A percentile compares a stretch with the other conserved stretches of the same genome.
Evolutionary conservation across 1,140 invertebrate species (phyloP).

Genomic region (Drosophila mayri): DNA sequence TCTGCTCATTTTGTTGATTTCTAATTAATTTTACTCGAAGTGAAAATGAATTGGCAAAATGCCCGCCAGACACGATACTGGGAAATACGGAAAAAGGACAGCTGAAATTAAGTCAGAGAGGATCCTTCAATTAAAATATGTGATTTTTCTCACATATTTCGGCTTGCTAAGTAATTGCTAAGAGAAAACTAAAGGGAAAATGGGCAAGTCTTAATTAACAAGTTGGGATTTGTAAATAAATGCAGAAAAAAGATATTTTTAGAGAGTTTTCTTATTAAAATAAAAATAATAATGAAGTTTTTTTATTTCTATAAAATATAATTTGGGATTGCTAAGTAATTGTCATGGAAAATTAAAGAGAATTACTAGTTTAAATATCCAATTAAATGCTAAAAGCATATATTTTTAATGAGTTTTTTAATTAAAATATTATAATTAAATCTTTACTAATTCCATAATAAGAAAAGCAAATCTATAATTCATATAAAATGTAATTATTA

Average conservation of each 20-base stretch:
- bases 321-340: conserved; percentile 37
- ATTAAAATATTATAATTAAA: too few relatives aligned
- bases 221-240: too few relatives aligned
- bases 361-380: too few relatives aligned
- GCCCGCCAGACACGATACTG: conserved; percentile 48
- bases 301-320: conserved; percentile 13
- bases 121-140: conserved; percentile 34
- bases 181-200: too few relatives aligned
- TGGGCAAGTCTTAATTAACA: too few relatives aligned
- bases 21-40: conserved; percentile 75
- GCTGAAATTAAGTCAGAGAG: background rate
- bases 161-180: too few relatives aligned
- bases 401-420: too few relatives aligned
- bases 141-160: conserved; percentile 29
- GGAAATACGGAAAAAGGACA: conserved; percentile 8
- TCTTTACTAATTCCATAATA: background rate
- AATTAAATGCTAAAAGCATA: too few relatives aligned
- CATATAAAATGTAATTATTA: background rate
- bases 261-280: too few relatives aligned
- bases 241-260: too few relatives aligned
- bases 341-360: background rate
- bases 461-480: background rate
- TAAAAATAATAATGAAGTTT: too few relatives aligned
- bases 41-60: conserved; percentile 78
- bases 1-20: conserved; percentile 75